A percentile compares a stretch with the other conserved stretches of the same genome.
Evolutionary conservation across 2,113 vertebrate species (phyloP).

Genomic region (Epinephelus cyanopodus): DNA sequence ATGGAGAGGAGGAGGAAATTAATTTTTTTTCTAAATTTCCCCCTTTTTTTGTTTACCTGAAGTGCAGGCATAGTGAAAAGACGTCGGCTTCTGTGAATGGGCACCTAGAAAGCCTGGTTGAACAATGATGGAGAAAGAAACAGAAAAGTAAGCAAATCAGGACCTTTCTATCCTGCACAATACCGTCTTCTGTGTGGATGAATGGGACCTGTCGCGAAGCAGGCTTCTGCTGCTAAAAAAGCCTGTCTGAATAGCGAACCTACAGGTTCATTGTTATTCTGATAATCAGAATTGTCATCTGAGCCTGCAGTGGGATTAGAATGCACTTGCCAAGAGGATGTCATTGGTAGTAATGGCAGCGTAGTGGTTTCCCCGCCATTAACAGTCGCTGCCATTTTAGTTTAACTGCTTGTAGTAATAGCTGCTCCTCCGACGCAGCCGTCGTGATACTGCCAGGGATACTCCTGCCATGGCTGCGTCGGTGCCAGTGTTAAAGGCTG

Average conservation of each 20-base stretch:
- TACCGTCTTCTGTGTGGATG: slow-evolving; percentile 21
- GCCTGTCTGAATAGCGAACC: slow-evolving; percentile 42
- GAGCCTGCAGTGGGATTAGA: slow-evolving; percentile 41
- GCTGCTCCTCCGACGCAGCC: slow-evolving; percentile 42
- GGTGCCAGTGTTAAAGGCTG: slow-evolving; percentile 71
- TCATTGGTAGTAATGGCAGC: slow-evolving; percentile 49
- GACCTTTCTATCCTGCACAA: slow-evolving; percentile 40
- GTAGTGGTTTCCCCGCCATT: slow-evolving; percentile 51
- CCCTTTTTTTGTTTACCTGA: slow-evolving; percentile 5
- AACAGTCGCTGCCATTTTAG: slow-evolving; percentile 71
- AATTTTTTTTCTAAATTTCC: background rate
- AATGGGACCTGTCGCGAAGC: slow-evolving; percentile 44
- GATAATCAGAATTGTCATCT: slow-evolving; percentile 64
- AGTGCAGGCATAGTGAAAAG: background rate
- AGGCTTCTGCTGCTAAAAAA: slow-evolving; percentile 23
- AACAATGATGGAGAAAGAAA: slow-evolving; percentile 40
- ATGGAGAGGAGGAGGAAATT: slow-evolving; percentile 32
- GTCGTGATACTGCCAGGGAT: slow-evolving; percentile 41
- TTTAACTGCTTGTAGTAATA: slow-evolving; percentile 70
- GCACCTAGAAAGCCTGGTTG: slow-evolving; percentile 24
- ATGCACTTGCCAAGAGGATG: slow-evolving; percentile 50
- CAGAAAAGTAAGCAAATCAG: slow-evolving; percentile 45
- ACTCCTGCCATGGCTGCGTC: slow-evolving; percentile 43
- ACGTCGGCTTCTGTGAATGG: background rate
- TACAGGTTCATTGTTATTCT: slow-evolving; percentile 62